Evolutionary conservation across 2,797 vertebrate species (phyloP), one percentile per base, ranked within the genome.

Genomic region (Presbytis comata): DNA sequence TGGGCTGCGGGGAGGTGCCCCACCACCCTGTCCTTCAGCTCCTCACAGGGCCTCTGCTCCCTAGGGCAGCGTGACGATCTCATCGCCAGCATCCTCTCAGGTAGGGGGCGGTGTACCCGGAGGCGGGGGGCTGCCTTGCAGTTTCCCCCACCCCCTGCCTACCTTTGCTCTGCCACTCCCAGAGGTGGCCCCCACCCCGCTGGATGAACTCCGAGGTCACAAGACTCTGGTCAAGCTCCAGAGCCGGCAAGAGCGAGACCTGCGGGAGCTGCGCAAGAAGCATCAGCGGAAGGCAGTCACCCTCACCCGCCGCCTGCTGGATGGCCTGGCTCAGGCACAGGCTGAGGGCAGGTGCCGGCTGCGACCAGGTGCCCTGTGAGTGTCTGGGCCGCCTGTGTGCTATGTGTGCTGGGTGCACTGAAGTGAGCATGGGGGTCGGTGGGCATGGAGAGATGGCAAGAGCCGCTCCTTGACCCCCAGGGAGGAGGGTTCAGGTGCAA

Each of bases 221-320:
- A 99, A 99, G 96, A 70, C 89, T 50, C 99, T 99, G 17, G 24
- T 98, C 89, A 99, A 99, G 95, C 97, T 99, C 36, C 67, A 98
- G 7, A 99, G 99, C 98, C 99, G 99, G 57, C 99, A 99, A n/a
- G 98, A 97, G 79, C 99, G 99, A 70, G 99, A 99, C 17, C 95
- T 99, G 46, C 99, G 99, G 93, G 99, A 99, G 72, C 97, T 99
- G 70, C 98, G 89, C 5, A 99, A 99, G 98, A 99, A 99, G 92
- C 99, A 99, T 84, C 98, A 99, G 26, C 99, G 99, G 86, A 99
- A 99, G 98, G 99, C 99, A 0, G 99, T 98, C 75, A 97, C 99
- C 39, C 96, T 99, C 78, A 98, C 97, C 98, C 99, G 97, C 95
- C 98, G 99, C 88, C 90, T 99, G 80, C 98, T 99, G 2, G 98